Base-by-base conservation (phyloP, 2,888 invertebrate genomes). In the Gisinianus flammeolus region DNA sequence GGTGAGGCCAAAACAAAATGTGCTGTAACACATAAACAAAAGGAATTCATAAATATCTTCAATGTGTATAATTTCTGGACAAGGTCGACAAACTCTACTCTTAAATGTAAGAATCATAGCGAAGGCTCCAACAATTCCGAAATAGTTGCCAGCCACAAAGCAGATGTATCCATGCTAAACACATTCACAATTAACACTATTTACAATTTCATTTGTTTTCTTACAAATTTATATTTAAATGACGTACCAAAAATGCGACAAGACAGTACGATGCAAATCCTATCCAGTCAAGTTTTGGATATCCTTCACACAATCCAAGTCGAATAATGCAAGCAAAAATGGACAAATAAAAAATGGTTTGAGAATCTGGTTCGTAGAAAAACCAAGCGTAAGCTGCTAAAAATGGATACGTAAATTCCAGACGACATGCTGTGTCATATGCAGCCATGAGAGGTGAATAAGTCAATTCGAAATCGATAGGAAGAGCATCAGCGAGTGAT, bases 351-450 rank as follows among this genome's bases (percentile, higher is more conserved):
- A 62, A 62, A 24, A 62, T 62, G 26, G 24, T 2, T 62, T 4
- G 10, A 22, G n/a, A 5, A 24, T 19, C 24, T 26, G 62, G 62
- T 6, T 24, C 62, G 24, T 62, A 62, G 62, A 22, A 62, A 62
- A 24, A 62, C 62, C 62, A 62, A 2, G 24, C 26, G 26, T 62
- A 62, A 2, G 62, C 62, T 24, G 62, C 22, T 26, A 62, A 19
- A 62, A 62, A 62, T 24, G 62, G 62, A 62, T 62, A 62, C 62
- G 12, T 24, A 10, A 62, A 62, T 24, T 62, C 62, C 2, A 62
- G 62, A 3, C 62, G 62, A 24, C 62, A 2, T 5, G 62, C 62
- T 6, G 24, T 62, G n/a, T 62, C 62, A 24, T 62, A 62, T 19
- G 62, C 62, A 26, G 62, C 62, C 12, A 26, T 5, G 3, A 62